Percentiles rank a stretch among this genome's conserved stretches.
Conservation (phyloP, 2,113 vertebrate genomes). For the Mungos mungo region DNA sequence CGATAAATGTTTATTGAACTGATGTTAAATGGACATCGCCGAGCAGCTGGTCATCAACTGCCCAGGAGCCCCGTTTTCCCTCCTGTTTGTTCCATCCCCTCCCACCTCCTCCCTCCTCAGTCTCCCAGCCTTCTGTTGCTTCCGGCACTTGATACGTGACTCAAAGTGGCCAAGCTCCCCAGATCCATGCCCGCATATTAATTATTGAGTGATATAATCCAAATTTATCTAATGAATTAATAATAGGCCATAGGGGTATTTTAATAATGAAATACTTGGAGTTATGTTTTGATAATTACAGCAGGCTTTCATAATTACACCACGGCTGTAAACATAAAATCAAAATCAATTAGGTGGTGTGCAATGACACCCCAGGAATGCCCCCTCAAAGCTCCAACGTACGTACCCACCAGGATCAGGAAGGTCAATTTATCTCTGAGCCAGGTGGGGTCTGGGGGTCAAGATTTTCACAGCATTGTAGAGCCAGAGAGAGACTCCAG, state of each 20-base stretch:
- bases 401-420: conserved; percentile 11
- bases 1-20: not conserved
- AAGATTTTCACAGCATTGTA: not conserved
- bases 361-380: conserved; percentile 59
- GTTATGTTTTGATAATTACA: conserved; percentile 92
- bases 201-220: conserved; percentile 90
- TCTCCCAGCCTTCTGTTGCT: not conserved
- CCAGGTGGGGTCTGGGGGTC: not conserved
- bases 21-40: not conserved
- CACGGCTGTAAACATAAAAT: conserved; percentile 81
- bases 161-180: conserved; percentile 74
- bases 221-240: conserved; percentile 95
- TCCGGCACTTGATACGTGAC: conserved; percentile 62
- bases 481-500: not conserved
- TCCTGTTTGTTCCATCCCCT: not conserved
- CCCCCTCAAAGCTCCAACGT: conserved; percentile 43
- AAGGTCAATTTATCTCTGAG: not conserved
- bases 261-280: conserved; percentile 94
- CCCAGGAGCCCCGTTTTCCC: not conserved
- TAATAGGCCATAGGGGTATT: conserved; percentile 90
- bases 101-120: not conserved
- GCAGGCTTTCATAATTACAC: conserved; percentile 91
- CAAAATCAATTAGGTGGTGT: conserved; percentile 79
- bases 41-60: not conserved
- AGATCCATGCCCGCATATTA: conserved; percentile 84